Evolutionary conservation across 1,140 invertebrate species (phyloP), one percentile per base, ranked within the genome.

Genomic region (Sitophilus oryzae): DNA sequence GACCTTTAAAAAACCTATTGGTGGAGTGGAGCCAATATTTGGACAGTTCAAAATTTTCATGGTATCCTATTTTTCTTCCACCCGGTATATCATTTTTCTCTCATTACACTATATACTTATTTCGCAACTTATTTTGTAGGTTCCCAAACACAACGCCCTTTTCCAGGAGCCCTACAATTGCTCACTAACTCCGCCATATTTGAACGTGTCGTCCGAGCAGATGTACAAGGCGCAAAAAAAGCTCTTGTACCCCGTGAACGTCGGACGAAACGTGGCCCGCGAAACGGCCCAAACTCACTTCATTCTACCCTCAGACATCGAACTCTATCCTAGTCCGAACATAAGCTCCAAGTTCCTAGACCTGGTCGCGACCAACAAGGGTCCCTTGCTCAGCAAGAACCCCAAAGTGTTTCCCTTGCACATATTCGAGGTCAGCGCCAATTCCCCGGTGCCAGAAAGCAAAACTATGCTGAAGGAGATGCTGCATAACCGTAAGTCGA

Each of bases 231-330:
- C 78, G 15, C 80, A 86, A 47, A 89, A 86, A 67, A 88, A 84
- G 63, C 73, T 93, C 0, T 69, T 90, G 0, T 94, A 93, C 69
- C 91, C 91, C 0, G 88, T 94, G 10, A 93, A 94, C 67, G 86
- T 93, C 1, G 89, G 86, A 0, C 74, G 91, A 8, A 93, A 94
- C 67, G 79, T 93, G 10, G 91, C 90, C 0, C 76, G 91, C 8
- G 86, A 91, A 64, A 79, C 82, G 6, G 85, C 91, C 6, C 73
- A 84, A 18, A 93, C 92, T 10, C 81, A 91, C 68, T 91, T 85
- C 69, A 79, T 96, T 30, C 77, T 95, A 52, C 84, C 89, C 4
- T 90, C 88, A 10, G 91, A 93, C 69, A 89, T 92, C 59, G 90
- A 93, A 69, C 77, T 93, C 34, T 92, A 92, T 71, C 89, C 91